These are phyloP conservation scores for Gila orcuttii DNA, from an alignment of 2,113 vertebrate species.

Conservation along the genomic window DNA sequence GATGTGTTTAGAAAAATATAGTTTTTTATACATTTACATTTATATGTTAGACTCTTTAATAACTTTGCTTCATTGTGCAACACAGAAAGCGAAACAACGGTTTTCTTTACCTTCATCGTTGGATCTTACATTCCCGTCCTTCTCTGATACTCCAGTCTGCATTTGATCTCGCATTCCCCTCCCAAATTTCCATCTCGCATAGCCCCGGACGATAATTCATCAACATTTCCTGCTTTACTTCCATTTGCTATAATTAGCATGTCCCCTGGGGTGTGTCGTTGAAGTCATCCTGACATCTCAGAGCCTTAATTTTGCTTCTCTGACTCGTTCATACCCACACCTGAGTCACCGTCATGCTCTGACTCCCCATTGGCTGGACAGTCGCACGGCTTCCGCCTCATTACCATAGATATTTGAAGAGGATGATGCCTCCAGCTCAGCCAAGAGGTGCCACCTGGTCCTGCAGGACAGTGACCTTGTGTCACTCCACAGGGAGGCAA, in stretches of 20 bases:
- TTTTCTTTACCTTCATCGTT: neutral
- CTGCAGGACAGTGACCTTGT: constrained; percentile 46
- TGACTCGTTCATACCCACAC: constrained; percentile 64
- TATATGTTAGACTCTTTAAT: too few relatives aligned
- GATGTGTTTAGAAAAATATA: too few relatives aligned
- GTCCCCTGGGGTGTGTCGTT: constrained; percentile 60
- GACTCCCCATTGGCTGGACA: constrained; percentile 69
- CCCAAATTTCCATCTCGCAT: neutral
- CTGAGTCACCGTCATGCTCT: constrained; percentile 72
- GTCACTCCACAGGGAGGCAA: constrained; percentile 13
- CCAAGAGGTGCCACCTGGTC: constrained; percentile 63
- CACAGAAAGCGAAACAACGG: too few relatives aligned
- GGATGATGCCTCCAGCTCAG: constrained; percentile 51
- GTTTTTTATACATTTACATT: too few relatives aligned
- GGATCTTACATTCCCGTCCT: neutral
- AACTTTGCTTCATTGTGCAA: too few relatives aligned
- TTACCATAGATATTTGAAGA: constrained; percentile 66
- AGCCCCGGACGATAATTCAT: constrained; percentile 35
- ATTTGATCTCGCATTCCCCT: neutral
- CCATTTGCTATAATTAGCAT: constrained; percentile 73
- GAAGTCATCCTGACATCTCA: constrained; percentile 72
- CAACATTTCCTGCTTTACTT: constrained; percentile 62
- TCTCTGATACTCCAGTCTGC: neutral
- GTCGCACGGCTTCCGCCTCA: constrained; percentile 70
- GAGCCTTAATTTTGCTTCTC: constrained; percentile 67